Base-by-base conservation (phyloP, 2,888 invertebrate genomes). In the Stenodera caucasica region DNA sequence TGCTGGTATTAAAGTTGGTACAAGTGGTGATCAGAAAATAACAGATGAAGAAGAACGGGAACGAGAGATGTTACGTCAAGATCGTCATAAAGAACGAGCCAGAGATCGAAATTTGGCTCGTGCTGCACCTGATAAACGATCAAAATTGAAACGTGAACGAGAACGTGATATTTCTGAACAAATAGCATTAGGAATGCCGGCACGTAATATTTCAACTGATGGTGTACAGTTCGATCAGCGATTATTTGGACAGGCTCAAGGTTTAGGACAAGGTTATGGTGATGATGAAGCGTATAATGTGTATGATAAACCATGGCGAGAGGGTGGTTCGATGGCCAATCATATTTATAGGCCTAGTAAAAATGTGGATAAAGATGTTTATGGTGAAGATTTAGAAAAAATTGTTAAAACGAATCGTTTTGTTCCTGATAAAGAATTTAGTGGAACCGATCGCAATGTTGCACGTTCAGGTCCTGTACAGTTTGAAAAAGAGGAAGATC, bases 131-230 rank as follows among this genome's bases (percentile, higher is more conserved):
- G 98, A 98, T 74, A 98, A 97, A 77, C 86, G 93, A 80, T 86
- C 94, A 0, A 92, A 95, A 71, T 79, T 98, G 57, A 93, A 93
- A 72, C 86, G 91, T 45, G 94, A 96, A 74, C 85, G 96, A 2
- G 99, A 99, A 71, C 87, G 99, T 3, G 99, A 99, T 76, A 96
- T 99, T 60, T 97, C 96, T 8, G 99, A 99, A 78, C 96, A 98
- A 83, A 98, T 99, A 69, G 99, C 99, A 0, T 84, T 99, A 12
- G 98, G 98, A 0, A 82, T 98, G 82, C 98, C 98, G 0, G 91
- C 96, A 0, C 91, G 92, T 76, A 86, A 86, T 4, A 80, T 84
- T 9, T 80, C 83, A 8, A 86, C 85, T 6, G 90, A 89, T 0
- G 97, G 96, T 74, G 87, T 89, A 0, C 89, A 93, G 77, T 99